Conservation (phyloP, 2,113 vertebrate species). For the Poeciliopsis turrubarensis region DNA sequence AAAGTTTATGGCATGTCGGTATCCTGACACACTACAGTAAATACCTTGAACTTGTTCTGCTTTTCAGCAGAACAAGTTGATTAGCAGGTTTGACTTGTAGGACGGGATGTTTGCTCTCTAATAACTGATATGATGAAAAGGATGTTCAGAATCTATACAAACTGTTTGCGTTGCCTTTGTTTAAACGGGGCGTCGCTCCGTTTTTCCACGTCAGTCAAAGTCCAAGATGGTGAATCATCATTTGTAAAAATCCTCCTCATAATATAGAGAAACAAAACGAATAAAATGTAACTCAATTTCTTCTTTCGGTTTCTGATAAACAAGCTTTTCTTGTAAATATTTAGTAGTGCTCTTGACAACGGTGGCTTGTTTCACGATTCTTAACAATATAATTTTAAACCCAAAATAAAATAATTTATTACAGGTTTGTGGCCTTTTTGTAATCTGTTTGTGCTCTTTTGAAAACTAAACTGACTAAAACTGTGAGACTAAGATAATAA, state of each 20-base stretch:
- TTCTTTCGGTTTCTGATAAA: too few species aligned
- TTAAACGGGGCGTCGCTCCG: not conserved
- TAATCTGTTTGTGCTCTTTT: not conserved
- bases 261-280: too few species aligned
- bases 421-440: not conserved
- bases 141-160: not conserved
- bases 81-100: slow-evolving; percentile 20
- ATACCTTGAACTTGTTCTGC: not conserved
- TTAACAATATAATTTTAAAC: not conserved
- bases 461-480: not conserved
- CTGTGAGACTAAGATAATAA: not conserved
- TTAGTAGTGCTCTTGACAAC: not conserved
- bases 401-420: not conserved
- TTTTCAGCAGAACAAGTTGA: not conserved
- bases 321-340: too few species aligned
- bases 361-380: not conserved
- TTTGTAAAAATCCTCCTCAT: not conserved
- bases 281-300: too few species aligned
- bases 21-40: accelerated
- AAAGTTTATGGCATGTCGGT: too few species aligned
- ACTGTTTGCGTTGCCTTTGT: not conserved
- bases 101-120: not conserved
- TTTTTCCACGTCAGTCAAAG: not conserved
- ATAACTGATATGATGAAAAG: not conserved
- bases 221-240: not conserved